Percentiles rank a stretch among this genome's conserved stretches.
These are phyloP conservation scores for Bradypodion ventrale DNA, from an alignment of 2,797 vertebrate species.

Conservation along the genomic window DNA sequence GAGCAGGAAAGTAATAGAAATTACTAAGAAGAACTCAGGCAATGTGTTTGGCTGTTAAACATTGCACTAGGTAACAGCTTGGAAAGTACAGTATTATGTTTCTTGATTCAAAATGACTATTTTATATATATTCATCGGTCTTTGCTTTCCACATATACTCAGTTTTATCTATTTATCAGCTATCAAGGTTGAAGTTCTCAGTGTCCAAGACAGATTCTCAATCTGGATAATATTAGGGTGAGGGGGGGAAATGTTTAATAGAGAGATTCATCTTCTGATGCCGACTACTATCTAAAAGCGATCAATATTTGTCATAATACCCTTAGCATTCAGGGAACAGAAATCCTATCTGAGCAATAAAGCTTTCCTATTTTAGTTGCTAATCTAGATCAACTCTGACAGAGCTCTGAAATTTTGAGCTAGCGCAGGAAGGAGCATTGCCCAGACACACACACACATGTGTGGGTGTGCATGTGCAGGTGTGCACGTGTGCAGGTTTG, in stretches of 20 bases:
- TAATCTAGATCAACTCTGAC: slow-evolving; percentile 54
- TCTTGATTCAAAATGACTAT: slow-evolving; percentile 59
- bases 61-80: slow-evolving; percentile 38
- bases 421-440: background rate
- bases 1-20: slow-evolving; percentile 40
- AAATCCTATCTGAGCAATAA: slow-evolving; percentile 58
- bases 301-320: slow-evolving; percentile 62
- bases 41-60: slow-evolving; percentile 59
- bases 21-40: slow-evolving; percentile 61
- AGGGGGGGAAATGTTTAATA: slow-evolving; percentile 55
- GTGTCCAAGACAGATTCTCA: slow-evolving; percentile 56
- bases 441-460: background rate
- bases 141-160: slow-evolving; percentile 27
- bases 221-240: slow-evolving; percentile 55
- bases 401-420: background rate
- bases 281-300: slow-evolving; percentile 35
- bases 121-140: slow-evolving; percentile 65
- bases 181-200: slow-evolving; percentile 44
- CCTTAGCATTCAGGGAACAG: slow-evolving; percentile 56
- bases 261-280: slow-evolving; percentile 56
- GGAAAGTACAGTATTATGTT: slow-evolving; percentile 56
- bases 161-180: slow-evolving; percentile 61
- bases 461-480: too few relatives aligned
- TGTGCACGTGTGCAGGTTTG: too few relatives aligned
- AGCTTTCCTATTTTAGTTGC: slow-evolving; percentile 57